Evolutionary conservation across 2,797 vertebrate species (phyloP), one percentile per base, ranked within the genome.

Genomic region (Vultur gryphus): DNA sequence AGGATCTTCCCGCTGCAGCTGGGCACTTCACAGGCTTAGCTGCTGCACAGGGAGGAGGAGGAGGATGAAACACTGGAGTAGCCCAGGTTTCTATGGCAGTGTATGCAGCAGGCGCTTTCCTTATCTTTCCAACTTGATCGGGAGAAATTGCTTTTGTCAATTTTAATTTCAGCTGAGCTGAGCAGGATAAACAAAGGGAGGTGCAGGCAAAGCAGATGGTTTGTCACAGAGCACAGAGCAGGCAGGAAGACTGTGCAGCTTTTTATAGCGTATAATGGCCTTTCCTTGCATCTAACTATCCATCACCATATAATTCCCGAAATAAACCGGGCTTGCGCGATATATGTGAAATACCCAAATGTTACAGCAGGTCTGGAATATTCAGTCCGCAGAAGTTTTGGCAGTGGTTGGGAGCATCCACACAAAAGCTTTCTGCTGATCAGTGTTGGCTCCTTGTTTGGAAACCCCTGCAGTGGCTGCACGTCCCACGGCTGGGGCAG

Each of bases 101-200:
- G 83, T 2, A 66, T 10, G 77, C 59, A n/a, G 81, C 69, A 91
- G 89, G 31, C 48, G 1, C 51, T 57, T 92, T 76, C 76, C 94
- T 97, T 91, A 92, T 95, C 86, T 94, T 79, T 87, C 94, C 57
- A 55, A 82, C 75, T 86, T 94, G 87, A 94, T 96, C 92, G 18
- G 90, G 80, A 95, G 89, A 96, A 97, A 97, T 94, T 89, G 84
- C 55, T 94, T 96, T 96, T 96, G 97, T 98, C 90, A 89, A 93
- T 97, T 98, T 97, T 97, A 92, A 97, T 98, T 97, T 97, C 78
- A 90, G 87, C 83, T 92, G 92, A 97, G 88, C 87, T 28, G 94
- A 84, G 79, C 87, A 97, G 87, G 87, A 95, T 93, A 89, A 97
- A 97, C 93, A 96, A 96, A 94, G 85, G 69, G 91, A 97, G 83